phyloP scores from a whole-genome alignment of 2,888 invertebrate genomes.

The Caradrina clavipalpis region DNA sequence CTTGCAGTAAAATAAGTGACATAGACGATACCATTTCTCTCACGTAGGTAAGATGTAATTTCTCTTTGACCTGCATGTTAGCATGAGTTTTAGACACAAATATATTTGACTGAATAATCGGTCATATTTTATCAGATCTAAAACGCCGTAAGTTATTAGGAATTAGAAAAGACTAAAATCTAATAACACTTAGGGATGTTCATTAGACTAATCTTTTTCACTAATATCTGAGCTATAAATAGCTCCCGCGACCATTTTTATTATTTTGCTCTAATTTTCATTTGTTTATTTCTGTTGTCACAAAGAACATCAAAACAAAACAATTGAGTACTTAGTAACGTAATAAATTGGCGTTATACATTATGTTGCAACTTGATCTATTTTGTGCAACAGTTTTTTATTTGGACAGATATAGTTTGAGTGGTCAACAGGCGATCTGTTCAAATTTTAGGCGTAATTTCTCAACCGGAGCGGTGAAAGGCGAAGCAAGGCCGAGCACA shows the following conservation, averaged over 20 bases:
- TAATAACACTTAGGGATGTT: no score
- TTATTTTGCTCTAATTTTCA: not conserved
- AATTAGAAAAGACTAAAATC: no score
- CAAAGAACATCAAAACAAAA: not conserved
- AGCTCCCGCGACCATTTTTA: not conserved
- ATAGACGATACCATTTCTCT: constrained; percentile 44
- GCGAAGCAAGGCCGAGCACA: constrained; percentile 81
- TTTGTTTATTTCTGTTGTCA: not conserved
- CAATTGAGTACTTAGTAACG: constrained; percentile 11
- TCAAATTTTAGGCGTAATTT: constrained; percentile 79
- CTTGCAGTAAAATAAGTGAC: constrained; percentile 48
- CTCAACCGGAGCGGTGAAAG: constrained; percentile 85
- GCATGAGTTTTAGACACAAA: not conserved
- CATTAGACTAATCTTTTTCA: not conserved
- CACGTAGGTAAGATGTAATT: constrained; percentile 40
- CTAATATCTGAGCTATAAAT: not conserved
- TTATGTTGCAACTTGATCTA: constrained; percentile 42
- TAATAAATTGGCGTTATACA: constrained; percentile 14
- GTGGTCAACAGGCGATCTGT: constrained; percentile 55
- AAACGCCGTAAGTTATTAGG: no score
- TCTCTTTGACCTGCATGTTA: constrained; percentile 41
- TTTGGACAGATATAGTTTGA: constrained; percentile 55
- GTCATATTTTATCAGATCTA: not conserved
- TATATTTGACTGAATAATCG: not conserved
- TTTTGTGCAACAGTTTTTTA: constrained; percentile 66